Evolutionary conservation across 2,113 vertebrate species (phyloP).

Genomic region (Stercorarius parasiticus): DNA sequence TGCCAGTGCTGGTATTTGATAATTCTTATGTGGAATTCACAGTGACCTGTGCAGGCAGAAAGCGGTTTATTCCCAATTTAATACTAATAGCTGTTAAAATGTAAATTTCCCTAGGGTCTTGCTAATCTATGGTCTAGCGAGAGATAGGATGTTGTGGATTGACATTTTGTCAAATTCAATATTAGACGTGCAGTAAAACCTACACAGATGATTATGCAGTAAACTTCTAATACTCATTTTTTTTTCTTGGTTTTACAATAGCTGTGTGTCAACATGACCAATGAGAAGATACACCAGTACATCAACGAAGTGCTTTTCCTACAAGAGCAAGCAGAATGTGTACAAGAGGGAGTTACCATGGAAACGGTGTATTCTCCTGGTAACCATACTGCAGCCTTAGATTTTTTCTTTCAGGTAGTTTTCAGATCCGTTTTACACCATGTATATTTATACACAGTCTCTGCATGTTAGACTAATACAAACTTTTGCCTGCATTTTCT

Average conservation of each 20-base stretch:
- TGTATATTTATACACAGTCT: background rate
- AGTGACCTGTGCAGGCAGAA: background rate
- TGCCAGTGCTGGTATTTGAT: background rate
- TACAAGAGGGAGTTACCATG: slow-evolving; percentile 91
- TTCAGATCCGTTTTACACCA: slow-evolving; percentile 4
- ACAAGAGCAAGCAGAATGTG: slow-evolving; percentile 90
- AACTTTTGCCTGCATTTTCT: background rate
- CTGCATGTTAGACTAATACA: background rate
- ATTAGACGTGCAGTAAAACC: background rate
- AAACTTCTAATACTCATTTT: slow-evolving; percentile 5
- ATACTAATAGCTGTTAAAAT: background rate
- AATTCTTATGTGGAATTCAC: background rate
- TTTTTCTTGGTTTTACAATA: slow-evolving; percentile 52
- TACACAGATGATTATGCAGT: background rate
- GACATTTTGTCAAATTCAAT: background rate
- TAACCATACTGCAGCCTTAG: slow-evolving; percentile 83
- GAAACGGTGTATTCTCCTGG: slow-evolving; percentile 83
- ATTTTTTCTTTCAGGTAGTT: slow-evolving; percentile 95
- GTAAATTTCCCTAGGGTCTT: background rate
- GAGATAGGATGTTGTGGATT: background rate
- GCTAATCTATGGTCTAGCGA: background rate
- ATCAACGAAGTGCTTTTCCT: slow-evolving; percentile 90
- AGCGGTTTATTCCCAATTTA: background rate
- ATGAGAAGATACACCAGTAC: slow-evolving; percentile 90
- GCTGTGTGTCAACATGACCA: slow-evolving; percentile 97